Conservation (phyloP, 2,113 vertebrate species). For the Stigmatopora argus region DNA sequence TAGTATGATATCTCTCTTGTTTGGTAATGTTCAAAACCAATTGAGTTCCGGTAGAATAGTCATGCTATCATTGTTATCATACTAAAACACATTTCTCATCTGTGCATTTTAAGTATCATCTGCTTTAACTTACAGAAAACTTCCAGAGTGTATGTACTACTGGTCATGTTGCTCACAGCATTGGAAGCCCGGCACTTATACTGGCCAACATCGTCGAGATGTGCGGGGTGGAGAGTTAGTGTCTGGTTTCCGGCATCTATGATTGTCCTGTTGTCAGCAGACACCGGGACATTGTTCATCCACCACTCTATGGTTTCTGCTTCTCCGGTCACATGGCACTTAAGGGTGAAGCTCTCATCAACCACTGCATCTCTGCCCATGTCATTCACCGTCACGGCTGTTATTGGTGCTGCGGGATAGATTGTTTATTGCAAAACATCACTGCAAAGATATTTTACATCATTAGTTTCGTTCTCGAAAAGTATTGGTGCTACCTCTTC, state of each 20-base stretch:
- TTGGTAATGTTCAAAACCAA: background rate
- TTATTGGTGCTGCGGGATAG: constrained; percentile 44
- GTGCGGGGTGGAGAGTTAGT: constrained; percentile 28
- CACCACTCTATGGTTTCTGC: constrained; percentile 47
- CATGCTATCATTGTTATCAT: too few relatives aligned
- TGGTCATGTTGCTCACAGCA: constrained; percentile 51
- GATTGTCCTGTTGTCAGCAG: constrained; percentile 7
- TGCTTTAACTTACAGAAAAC: constrained; percentile 56
- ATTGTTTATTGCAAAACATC: constrained; percentile 1
- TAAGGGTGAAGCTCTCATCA: constrained; percentile 33
- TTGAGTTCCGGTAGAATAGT: too few relatives aligned
- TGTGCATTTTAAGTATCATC: background rate
- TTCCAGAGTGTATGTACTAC: constrained; percentile 17
- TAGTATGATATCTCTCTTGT: background rate
- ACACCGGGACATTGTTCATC: constrained; percentile 22
- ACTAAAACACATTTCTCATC: background rate
- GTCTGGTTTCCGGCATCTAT: constrained; percentile 32
- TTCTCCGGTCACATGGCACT: constrained; percentile 42
- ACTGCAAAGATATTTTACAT: background rate
- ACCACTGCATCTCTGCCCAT: constrained; percentile 22
- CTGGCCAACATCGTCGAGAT: constrained; percentile 38
- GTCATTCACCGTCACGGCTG: constrained; percentile 18
- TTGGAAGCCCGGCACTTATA: constrained; percentile 54
- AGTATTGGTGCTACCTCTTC: background rate
- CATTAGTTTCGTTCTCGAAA: background rate